Base-by-base conservation (phyloP, 2,113 vertebrate species). In the Sardina pilchardus region DNA sequence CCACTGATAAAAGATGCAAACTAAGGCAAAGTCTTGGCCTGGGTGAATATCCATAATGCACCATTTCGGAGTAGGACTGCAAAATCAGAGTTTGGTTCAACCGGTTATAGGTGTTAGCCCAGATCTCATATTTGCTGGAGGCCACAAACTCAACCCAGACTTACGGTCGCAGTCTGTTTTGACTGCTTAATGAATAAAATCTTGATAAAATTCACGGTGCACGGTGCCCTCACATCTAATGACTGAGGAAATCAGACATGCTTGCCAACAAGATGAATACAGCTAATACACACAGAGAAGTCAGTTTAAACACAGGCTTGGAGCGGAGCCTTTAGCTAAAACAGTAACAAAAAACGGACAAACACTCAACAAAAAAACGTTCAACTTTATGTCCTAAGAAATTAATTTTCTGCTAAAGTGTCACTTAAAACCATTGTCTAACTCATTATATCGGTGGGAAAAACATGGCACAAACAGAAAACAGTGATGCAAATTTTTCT, bases 1-100 rank as follows among this genome's bases (percentile, higher is more conserved):
- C 88, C 85, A 86, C 88, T 81, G 83, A 81, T 84, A 44, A 67
- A 85, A 45, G 14, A 71, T 43, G 82, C 67, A 47, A 17, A 48
- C 56, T 59, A 85, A 87, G 50, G 81, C 87, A 86, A 86, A 63
- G 8, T 42, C 80, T 84, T 78, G 71, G 30, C 34, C 71, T 34
- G 71, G 71, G 12, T 36, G 0, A 36, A 17, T 78, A 45, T 82
- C 45, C n/a, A 30, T 45, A 48, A 56, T 34, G 56, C 81, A 34
- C 17, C 26, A n/a, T 34, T 36, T 50, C 6, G 45, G 56, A 84
- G 87, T 82, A 71, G 81, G n/a, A 80, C 14, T 3, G 63, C n/a
- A 26, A 16, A 85, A 30, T 82, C 71, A 14, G 30, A 26, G 82
- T n/a, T 47, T 24, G 45, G 47, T 82, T 34, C 8, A 83, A 78